These are phyloP conservation scores for Andrena minutula DNA, from an alignment of 2,888 invertebrate species.

Conservation along the genomic window DNA sequence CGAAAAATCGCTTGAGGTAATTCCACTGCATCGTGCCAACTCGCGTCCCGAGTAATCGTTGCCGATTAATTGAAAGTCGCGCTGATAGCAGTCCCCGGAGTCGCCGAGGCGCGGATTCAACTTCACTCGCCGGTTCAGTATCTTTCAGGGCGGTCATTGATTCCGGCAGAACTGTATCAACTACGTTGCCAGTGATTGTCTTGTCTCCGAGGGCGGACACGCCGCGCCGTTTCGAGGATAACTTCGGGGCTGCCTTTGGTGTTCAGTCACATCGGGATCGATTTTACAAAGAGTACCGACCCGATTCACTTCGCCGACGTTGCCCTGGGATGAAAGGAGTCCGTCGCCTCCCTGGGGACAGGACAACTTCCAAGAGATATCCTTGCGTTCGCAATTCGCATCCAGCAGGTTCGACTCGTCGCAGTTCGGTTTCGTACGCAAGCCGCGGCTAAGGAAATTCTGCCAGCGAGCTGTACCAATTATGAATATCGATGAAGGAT, in stretches of 20 bases:
- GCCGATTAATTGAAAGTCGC: slow-evolving; percentile 40
- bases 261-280: slow-evolving; percentile 55
- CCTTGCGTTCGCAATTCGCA: slow-evolving; percentile 47
- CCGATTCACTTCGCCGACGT: slow-evolving; percentile 53
- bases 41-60: not conserved
- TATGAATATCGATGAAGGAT: slow-evolving; percentile 35
- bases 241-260: slow-evolving; percentile 55
- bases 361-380: slow-evolving; percentile 49
- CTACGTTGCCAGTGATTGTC: slow-evolving; percentile 49
- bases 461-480: slow-evolving; percentile 13
- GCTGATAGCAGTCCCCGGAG: slow-evolving; percentile 13
- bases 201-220: slow-evolving; percentile 39
- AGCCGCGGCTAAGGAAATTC: slow-evolving; percentile 10
- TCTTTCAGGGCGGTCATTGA: slow-evolving; percentile 42
- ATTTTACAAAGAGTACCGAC: slow-evolving; percentile 59
- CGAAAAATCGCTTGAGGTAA: slow-evolving; percentile 5
- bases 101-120: slow-evolving; percentile 1
- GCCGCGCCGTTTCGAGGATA: slow-evolving; percentile 21
- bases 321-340: slow-evolving; percentile 44
- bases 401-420: slow-evolving; percentile 35
- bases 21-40: not conserved
- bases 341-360: slow-evolving; percentile 29
- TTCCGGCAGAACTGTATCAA: slow-evolving; percentile 41
- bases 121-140: slow-evolving; percentile 22
- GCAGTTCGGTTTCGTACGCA: slow-evolving; percentile 24